Conservation (phyloP, 1,140 invertebrate genomes). For the Cotesia chilonis region DNA sequence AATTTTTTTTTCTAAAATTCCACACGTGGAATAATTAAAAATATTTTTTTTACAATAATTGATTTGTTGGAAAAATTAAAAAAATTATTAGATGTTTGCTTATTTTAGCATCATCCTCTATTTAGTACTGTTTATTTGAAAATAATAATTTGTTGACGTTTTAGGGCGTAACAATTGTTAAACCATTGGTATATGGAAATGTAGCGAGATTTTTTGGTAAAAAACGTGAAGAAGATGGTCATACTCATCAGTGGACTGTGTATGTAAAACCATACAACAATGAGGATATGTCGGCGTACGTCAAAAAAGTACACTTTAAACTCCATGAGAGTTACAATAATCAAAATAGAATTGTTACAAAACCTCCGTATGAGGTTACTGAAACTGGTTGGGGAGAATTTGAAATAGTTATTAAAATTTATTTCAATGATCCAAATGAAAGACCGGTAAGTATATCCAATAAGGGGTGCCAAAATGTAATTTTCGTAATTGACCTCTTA, state of each 20-base stretch:
- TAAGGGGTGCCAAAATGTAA: too few relatives aligned
- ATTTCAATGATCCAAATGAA: conserved; percentile 97
- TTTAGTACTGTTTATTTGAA: not conserved
- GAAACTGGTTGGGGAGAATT: conserved; percentile 99
- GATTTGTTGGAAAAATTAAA: not conserved
- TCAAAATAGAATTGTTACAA: conserved; percentile 89
- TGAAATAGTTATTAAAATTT: conserved; percentile 98
- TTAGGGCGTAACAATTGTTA: conserved; percentile 89
- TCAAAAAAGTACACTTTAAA: conserved; percentile 98
- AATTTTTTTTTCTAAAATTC: too few relatives aligned
- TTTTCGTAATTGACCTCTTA: too few relatives aligned
- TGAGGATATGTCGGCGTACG: conserved; percentile 93
- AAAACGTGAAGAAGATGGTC: conserved; percentile 98
- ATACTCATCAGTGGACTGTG: conserved; percentile 99
- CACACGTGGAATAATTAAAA: too few relatives aligned
- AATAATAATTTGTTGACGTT: conserved; percentile 26
- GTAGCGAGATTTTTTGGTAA: conserved; percentile 94
- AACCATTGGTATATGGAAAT: conserved; percentile 98
- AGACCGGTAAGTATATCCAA: conserved; percentile 76
- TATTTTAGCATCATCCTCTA: not conserved
- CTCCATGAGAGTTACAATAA: conserved; percentile 97
- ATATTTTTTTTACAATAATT: not conserved
- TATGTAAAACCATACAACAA: conserved; percentile 95
- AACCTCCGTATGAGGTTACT: conserved; percentile 96
- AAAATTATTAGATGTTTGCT: too few relatives aligned